Evolutionary conservation across 2,888 invertebrate species (phyloP).

Genomic region (Lamproptera curius): DNA sequence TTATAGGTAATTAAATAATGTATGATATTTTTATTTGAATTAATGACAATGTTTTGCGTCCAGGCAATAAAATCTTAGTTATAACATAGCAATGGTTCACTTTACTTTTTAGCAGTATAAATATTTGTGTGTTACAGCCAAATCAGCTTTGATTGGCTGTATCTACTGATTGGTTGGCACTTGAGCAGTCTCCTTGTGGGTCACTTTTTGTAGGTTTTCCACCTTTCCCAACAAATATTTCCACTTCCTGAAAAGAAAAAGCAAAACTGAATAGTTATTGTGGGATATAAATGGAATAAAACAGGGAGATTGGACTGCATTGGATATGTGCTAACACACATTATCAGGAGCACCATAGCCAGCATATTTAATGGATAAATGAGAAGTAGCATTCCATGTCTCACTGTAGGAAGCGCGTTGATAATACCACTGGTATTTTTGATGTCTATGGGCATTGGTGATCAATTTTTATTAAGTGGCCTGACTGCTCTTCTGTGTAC

Average conservation of each 20-base stretch:
- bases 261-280: too few species aligned
- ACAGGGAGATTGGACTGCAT: too few species aligned
- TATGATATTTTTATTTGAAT: not conserved
- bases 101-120: not conserved
- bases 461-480: too few species aligned
- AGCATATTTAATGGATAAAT: too few species aligned
- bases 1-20: not conserved
- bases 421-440: too few species aligned
- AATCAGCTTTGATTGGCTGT: conserved; percentile 53
- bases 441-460: too few species aligned
- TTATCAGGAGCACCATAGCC: too few species aligned
- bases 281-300: too few species aligned
- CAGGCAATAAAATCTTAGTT: conserved; percentile 14
- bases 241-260: conserved; percentile 74
- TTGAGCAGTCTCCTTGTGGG: conserved; percentile 51
- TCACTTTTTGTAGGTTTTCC: conserved; percentile 47
- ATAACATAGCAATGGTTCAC: not conserved
- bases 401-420: too few species aligned
- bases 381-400: too few species aligned
- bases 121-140: conserved; percentile 8
- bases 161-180: conserved; percentile 34
- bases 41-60: not conserved
- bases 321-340: too few species aligned
- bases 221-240: conserved; percentile 64
- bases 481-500: too few species aligned